Conservation (phyloP, 1,140 invertebrate species). For the Drosophila asahinai region DNA sequence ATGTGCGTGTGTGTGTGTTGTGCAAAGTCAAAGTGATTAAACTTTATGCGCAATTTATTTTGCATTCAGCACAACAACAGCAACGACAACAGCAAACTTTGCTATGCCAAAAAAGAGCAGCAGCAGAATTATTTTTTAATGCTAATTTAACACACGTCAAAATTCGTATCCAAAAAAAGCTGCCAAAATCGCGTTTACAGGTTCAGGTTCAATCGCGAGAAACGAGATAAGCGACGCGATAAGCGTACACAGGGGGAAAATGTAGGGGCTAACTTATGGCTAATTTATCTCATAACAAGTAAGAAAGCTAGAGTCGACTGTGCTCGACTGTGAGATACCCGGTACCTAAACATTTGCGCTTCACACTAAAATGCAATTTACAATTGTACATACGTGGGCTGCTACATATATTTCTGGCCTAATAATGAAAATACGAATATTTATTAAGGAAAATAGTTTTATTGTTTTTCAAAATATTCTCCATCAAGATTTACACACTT, state of each 20-base stretch:
- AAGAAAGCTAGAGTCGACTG: too few relatives aligned
- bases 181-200: slow-evolving; percentile 53
- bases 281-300: not conserved
- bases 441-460: too few relatives aligned
- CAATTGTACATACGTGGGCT: too few relatives aligned
- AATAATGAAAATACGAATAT: too few relatives aligned
- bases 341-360: too few relatives aligned
- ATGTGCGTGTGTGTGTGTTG: slow-evolving; percentile 25
- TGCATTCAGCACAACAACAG: slow-evolving; percentile 66
- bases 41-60: slow-evolving; percentile 85
- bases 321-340: too few relatives aligned
- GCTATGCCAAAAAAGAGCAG: slow-evolving; percentile 28
- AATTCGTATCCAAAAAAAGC: slow-evolving; percentile 36
- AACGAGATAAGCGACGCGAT: slow-evolving; percentile 28
- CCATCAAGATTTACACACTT: too few relatives aligned
- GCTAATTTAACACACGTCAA: slow-evolving; percentile 56
- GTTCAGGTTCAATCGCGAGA: slow-evolving; percentile 31
- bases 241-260: slow-evolving; percentile 24
- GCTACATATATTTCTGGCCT: too few relatives aligned
- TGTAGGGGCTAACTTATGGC: not conserved
- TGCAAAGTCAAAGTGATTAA: slow-evolving; percentile 84
- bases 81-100: slow-evolving; percentile 24
- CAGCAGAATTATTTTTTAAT: slow-evolving; percentile 63
- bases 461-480: too few relatives aligned
- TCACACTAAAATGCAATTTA: too few relatives aligned